Conservation (phyloP, 2,888 invertebrate species). For the Eucera pruinosa region DNA sequence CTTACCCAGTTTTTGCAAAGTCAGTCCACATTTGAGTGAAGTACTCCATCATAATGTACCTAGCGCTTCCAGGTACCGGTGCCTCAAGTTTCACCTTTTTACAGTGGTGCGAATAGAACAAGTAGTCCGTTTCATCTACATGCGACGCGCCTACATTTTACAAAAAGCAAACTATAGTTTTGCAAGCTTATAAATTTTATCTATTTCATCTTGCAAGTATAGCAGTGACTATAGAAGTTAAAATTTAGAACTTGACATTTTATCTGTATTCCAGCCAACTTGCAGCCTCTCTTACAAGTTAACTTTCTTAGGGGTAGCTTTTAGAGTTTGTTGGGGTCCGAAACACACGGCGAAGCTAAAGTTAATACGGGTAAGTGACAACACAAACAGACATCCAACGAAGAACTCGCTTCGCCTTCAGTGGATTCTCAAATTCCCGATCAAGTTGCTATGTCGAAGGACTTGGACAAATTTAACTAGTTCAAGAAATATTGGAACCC, state of each 20-base stretch:
- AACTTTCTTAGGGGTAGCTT: neutral
- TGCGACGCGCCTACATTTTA: constrained; percentile 66
- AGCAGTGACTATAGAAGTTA: neutral
- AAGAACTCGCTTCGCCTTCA: no score
- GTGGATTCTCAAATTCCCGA: no score
- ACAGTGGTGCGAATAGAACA: constrained; percentile 69
- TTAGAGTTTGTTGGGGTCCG: neutral
- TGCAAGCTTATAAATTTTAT: no score
- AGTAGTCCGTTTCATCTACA: constrained; percentile 75
- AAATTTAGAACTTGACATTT: neutral
- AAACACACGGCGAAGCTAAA: no score
- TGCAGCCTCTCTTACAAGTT: neutral
- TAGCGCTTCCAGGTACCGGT: constrained; percentile 43
- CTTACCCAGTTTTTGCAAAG: constrained; percentile 81
- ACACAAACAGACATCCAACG: no score
- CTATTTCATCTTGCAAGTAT: no score
- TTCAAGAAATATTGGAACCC: no score
- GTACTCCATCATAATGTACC: constrained; percentile 69
- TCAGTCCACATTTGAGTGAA: constrained; percentile 80
- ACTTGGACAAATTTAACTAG: no score
- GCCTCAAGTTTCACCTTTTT: constrained; percentile 47
- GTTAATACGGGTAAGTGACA: no score
- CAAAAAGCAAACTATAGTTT: no score
- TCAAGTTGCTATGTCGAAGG: no score
- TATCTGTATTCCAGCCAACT: neutral